Conservation (phyloP, 2,888 invertebrate species). For the Xestia rhomboidea region DNA sequence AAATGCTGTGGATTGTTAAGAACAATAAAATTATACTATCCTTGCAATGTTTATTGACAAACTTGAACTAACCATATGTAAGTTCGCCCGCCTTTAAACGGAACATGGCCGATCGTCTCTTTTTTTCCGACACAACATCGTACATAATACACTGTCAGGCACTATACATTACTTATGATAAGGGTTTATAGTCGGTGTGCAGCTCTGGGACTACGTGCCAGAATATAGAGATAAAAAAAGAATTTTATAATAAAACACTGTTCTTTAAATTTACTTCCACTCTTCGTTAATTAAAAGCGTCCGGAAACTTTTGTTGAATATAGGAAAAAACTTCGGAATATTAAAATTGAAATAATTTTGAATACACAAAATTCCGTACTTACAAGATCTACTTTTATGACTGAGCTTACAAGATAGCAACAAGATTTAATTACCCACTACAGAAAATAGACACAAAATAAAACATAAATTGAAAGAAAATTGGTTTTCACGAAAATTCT, state of each 20-base stretch:
- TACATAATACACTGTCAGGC: not conserved
- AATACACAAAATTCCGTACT: not conserved
- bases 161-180: slow-evolving; percentile 25
- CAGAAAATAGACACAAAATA: slow-evolving; percentile 3
- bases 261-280: slow-evolving; percentile 54
- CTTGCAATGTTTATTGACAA: not conserved
- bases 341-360: slow-evolving; percentile 11
- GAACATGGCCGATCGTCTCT: not conserved
- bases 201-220: slow-evolving; percentile 48
- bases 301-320: slow-evolving; percentile 49
- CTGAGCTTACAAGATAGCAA: not conserved
- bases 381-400: not conserved
- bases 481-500: slow-evolving; percentile 36
- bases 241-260: slow-evolving; percentile 26
- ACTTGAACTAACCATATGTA: not conserved
- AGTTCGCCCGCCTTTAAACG: not conserved
- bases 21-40: not conserved
- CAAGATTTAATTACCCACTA: not conserved
- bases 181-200: slow-evolving; percentile 14
- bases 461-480: slow-evolving; percentile 18
- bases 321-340: slow-evolving; percentile 6
- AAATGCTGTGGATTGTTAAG: not conserved
- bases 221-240: slow-evolving; percentile 32
- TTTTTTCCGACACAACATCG: not conserved
- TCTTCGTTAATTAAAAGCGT: slow-evolving; percentile 60